phyloP scores from a whole-genome alignment of 2,888 invertebrate species.

The Acanthoscelides obtectus region DNA sequence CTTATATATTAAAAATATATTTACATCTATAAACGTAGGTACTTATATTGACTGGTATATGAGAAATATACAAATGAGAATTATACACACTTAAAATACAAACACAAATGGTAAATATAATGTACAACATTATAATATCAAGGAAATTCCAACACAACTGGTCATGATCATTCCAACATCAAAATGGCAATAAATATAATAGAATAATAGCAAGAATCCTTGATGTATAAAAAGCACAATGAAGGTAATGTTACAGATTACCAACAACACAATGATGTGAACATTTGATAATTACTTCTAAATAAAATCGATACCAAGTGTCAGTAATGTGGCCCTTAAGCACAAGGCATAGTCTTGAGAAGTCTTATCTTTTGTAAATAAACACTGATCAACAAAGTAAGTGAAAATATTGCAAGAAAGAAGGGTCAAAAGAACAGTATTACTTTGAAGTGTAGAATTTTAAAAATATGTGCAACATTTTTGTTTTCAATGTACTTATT shows the following conservation, averaged over 20 bases:
- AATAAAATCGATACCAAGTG: too few relatives aligned
- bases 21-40: not conserved
- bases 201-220: not conserved
- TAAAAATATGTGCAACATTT: not conserved
- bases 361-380: not conserved
- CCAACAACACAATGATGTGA: not conserved
- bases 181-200: not conserved
- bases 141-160: not conserved
- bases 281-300: not conserved
- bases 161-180: not conserved
- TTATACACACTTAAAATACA: not conserved
- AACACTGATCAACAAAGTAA: not conserved
- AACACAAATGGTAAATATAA: not conserved
- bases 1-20: not conserved
- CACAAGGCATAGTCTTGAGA: not conserved
- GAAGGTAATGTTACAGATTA: not conserved
- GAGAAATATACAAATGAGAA: not conserved
- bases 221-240: not conserved
- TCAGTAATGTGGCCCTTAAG: not conserved
- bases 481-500: not conserved
- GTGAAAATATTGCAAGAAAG: too few relatives aligned
- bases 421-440: too few relatives aligned
- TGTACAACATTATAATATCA: not conserved
- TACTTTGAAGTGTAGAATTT: too few relatives aligned
- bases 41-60: not conserved